Evolutionary conservation across 1,140 invertebrate genomes (phyloP), one percentile per base, ranked within the genome.

Genomic region (Druon quercuslanigerum): DNA sequence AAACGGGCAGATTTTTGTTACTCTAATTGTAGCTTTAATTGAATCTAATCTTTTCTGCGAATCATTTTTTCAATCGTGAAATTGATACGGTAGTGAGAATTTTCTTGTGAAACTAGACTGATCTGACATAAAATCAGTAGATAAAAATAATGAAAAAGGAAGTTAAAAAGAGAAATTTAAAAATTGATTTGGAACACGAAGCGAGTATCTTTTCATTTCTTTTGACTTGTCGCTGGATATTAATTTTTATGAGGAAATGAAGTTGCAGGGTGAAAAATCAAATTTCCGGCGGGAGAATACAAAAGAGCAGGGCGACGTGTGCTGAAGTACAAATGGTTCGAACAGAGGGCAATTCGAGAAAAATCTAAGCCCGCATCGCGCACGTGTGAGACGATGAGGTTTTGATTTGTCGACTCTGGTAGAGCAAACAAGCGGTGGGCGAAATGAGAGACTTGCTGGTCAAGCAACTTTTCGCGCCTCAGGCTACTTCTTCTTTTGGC

Each of bases 161-260:
- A 40, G 13, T 11, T 13, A 40, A n/a, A 66, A 6, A 25, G 25
- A 66, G 16, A 33, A 40, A 25, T 40, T 40, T 40, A 46, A 56
- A 66, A 66, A 2, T 66, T n/a, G 33, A 8, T 33, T 11, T 60
- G 9, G 14, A 13, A 19, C 14, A 9, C 16, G 57, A 60, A 25
- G 33, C 20, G 12, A 56, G 17, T 17, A 11, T 13, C 33, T 33
- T 60, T 66, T 66, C 40, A 25, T 13, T 40, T 66, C 60, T 33
- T 13, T 66, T 66, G 60, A 66, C 33, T 40, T 9, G n/a, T 66
- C 25, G 60, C 20, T 66, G 60, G 60, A 40, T 66, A 66, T 66
- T 66, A 66, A 66, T 66, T 66, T 66, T 66, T 66, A 66, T 66
- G 25, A 66, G 60, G 60, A 66, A 66, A 66, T 66, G 60, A 66